A percentile compares a stretch with the other conserved stretches of the same genome.
Conservation (phyloP, 2,888 invertebrate species). For the Xylota segnis region DNA sequence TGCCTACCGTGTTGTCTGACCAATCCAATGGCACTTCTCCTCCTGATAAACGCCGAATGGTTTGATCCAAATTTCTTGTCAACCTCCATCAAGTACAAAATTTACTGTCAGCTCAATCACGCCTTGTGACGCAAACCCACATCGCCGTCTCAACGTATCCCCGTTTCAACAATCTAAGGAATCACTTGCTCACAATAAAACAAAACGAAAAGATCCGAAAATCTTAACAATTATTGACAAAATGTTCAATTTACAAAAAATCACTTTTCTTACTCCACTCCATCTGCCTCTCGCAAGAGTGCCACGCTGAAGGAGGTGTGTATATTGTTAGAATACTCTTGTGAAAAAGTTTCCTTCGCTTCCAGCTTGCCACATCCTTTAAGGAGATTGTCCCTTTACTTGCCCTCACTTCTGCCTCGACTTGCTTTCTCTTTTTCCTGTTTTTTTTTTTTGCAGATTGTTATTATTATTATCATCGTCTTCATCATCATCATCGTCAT, state of each 20-base stretch:
- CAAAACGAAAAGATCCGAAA: slow-evolving; percentile 34
- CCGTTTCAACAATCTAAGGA: slow-evolving; percentile 34
- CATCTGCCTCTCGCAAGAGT: slow-evolving; percentile 23
- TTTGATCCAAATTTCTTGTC: too few species aligned
- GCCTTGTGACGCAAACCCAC: slow-evolving; percentile 30
- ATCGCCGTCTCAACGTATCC: slow-evolving; percentile 28
- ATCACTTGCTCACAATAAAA: slow-evolving; percentile 35
- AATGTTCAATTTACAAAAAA: slow-evolving; percentile 59
- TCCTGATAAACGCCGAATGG: too few species aligned
- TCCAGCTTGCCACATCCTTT: slow-evolving; percentile 65
- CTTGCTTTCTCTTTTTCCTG: slow-evolving; percentile 13
- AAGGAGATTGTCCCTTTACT: slow-evolving; percentile 62
- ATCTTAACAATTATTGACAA: slow-evolving; percentile 55
- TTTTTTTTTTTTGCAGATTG: slow-evolving; percentile 36
- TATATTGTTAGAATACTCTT: slow-evolving; percentile 33
- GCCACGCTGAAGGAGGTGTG: not conserved
- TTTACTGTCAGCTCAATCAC: not conserved
- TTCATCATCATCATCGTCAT: slow-evolving; percentile 53
- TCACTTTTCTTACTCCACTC: slow-evolving; percentile 38
- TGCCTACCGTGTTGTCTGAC: too few species aligned
- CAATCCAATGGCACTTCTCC: too few species aligned
- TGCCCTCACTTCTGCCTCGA: slow-evolving; percentile 12
- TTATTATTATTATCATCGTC: slow-evolving; percentile 43
- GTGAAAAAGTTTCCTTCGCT: slow-evolving; percentile 33
- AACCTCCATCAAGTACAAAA: too few species aligned